A percentile compares a stretch with the other conserved stretches of the same genome.
phyloP scores from a whole-genome alignment of 2,888 invertebrate species.

The Formica aserva region DNA sequence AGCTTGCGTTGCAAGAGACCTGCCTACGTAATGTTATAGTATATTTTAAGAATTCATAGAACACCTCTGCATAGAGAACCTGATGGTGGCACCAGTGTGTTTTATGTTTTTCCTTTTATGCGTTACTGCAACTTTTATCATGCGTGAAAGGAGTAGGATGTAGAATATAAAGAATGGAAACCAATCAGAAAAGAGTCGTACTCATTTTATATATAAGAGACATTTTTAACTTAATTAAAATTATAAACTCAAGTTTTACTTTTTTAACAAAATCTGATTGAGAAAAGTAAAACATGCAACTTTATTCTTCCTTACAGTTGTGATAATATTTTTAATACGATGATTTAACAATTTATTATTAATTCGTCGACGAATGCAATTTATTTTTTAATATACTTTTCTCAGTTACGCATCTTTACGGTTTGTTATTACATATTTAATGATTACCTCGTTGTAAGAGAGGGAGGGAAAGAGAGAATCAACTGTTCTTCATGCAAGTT shows the following conservation, averaged over 20 bases:
- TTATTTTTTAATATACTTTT: neutral
- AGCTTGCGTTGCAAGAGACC: constrained; percentile 31
- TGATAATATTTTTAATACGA: neutral
- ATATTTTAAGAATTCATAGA: constrained; percentile 44
- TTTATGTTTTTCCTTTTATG: constrained; percentile 6
- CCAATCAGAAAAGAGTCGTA: neutral
- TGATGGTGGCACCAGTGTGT: constrained; percentile 1
- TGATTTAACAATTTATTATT: neutral
- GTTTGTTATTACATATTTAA: constrained; percentile 17
- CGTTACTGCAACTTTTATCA: constrained; percentile 12
- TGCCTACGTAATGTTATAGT: constrained; percentile 33
- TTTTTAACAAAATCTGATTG: neutral
- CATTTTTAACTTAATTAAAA: neutral
- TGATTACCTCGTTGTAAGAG: neutral
- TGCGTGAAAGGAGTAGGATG: neutral
- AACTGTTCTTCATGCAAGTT: constrained; percentile 36
- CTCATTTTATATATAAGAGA: neutral
- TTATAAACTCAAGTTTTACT: neutral
- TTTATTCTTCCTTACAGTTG: neutral
- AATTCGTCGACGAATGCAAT: neutral
- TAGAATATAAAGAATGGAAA: neutral
- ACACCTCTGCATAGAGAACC: constrained; percentile 3
- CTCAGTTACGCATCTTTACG: neutral
- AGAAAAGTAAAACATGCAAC: neutral
- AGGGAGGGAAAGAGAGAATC: neutral